Percentiles rank a stretch among this genome's conserved stretches.
These are phyloP conservation scores for Embiotoca jacksoni DNA, from an alignment of 2,113 vertebrate species.

Conservation along the genomic window DNA sequence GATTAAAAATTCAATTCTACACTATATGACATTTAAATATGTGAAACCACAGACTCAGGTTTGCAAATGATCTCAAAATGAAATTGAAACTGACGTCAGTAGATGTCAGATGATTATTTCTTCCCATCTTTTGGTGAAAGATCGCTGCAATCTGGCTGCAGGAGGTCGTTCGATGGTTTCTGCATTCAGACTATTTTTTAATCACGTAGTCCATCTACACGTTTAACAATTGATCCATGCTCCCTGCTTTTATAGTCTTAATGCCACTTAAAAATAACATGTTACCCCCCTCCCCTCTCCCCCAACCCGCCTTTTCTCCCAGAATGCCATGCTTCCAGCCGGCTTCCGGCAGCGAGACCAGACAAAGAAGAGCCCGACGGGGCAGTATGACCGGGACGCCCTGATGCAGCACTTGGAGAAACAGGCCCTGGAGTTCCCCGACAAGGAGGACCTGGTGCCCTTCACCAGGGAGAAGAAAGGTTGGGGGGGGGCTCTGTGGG, in stretches of 20 bases:
- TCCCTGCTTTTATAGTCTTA: too few relatives aligned
- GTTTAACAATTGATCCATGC: too few relatives aligned
- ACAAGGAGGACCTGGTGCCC: conserved; percentile 92
- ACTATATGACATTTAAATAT: not conserved
- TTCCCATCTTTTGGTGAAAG: too few relatives aligned
- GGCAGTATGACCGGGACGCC: conserved; percentile 88
- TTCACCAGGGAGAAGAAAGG: conserved; percentile 96
- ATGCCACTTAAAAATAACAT: conserved; percentile 32
- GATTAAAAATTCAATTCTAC: not conserved
- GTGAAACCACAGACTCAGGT: too few relatives aligned
- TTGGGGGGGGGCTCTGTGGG: conserved; percentile 39
- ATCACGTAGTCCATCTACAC: too few relatives aligned
- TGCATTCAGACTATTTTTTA: too few relatives aligned
- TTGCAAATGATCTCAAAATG: too few relatives aligned
- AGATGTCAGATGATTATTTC: too few relatives aligned
- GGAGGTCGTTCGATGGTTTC: too few relatives aligned
- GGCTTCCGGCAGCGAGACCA: conserved; percentile 93
- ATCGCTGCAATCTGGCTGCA: too few relatives aligned
- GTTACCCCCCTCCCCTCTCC: not conserved
- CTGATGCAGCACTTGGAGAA: conserved; percentile 93
- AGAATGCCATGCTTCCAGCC: conserved; percentile 95
- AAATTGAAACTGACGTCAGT: too few relatives aligned
- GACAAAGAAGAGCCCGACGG: conserved; percentile 93
- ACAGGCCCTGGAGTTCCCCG: conserved; percentile 87
- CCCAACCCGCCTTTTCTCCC: conserved; percentile 41